Percentiles rank a stretch among this genome's conserved stretches.
Conservation (phyloP, 2,888 invertebrate genomes). For the Sepiola atlantica region DNA sequence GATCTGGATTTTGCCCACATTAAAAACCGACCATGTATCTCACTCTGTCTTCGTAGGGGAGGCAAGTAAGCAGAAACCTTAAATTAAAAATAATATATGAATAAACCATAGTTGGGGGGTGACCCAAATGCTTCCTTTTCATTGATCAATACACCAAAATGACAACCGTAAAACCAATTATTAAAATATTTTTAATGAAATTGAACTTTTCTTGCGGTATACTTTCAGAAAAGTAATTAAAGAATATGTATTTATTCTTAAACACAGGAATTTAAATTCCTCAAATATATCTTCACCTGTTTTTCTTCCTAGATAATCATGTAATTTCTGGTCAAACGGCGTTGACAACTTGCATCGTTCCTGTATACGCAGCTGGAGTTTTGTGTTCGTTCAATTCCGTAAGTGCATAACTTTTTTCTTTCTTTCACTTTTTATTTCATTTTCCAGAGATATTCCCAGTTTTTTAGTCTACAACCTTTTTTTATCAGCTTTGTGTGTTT, state of each 20-base stretch:
- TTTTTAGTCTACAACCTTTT: too few relatives aligned
- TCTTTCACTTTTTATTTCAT: background rate
- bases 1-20: too few relatives aligned
- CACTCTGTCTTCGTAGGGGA: too few relatives aligned
- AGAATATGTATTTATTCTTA: too few relatives aligned
- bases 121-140: too few relatives aligned
- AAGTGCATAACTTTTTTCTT: constrained; percentile 49
- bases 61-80: too few relatives aligned
- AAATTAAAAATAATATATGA: too few relatives aligned
- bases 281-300: background rate
- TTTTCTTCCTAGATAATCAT: constrained; percentile 61
- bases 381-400: constrained; percentile 72
- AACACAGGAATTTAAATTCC: background rate
- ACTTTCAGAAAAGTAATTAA: too few relatives aligned
- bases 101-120: too few relatives aligned
- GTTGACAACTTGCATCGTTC: constrained; percentile 71
- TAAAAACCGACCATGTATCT: too few relatives aligned
- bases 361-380: constrained; percentile 74
- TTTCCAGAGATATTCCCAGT: background rate
- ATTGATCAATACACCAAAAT: too few relatives aligned
- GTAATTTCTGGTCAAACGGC: constrained; percentile 65
- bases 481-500: too few relatives aligned
- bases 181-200: background rate
- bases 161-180: background rate
- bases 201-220: background rate